These are phyloP conservation scores for Drosophila lowei DNA, from an alignment of 1,140 invertebrate genomes.

Conservation along the genomic window DNA sequence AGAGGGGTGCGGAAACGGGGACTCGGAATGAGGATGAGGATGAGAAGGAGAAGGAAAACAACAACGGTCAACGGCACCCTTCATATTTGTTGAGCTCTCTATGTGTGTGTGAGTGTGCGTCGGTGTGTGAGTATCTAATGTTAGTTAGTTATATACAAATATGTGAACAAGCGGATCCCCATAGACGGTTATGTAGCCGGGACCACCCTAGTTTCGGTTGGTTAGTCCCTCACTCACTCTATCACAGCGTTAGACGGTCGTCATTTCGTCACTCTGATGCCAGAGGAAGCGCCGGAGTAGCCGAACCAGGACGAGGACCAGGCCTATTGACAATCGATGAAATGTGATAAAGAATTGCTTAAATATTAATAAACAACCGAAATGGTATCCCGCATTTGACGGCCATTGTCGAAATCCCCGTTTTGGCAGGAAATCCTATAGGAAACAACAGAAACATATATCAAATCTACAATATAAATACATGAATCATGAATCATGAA, in stretches of 20 bases:
- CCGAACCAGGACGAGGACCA: too few species aligned
- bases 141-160: slow-evolving; percentile 77
- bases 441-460: too few species aligned
- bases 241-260: neutral
- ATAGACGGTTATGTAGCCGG: neutral
- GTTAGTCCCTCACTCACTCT: slow-evolving; percentile 34
- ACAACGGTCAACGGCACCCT: slow-evolving; percentile 37
- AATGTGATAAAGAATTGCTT: slow-evolving; percentile 11
- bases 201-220: slow-evolving; percentile 16
- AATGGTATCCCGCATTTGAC: neutral
- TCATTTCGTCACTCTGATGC: too few species aligned
- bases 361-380: slow-evolving; percentile 3
- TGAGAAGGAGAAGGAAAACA: slow-evolving; percentile 24
- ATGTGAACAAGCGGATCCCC: slow-evolving; percentile 51
- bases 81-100: slow-evolving; percentile 59
- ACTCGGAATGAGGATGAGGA: slow-evolving; percentile 14
- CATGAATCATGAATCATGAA: too few species aligned
- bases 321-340: slow-evolving; percentile 24
- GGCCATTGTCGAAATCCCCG: neutral
- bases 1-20: slow-evolving; percentile 12
- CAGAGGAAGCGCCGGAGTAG: too few species aligned
- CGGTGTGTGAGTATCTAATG: slow-evolving; percentile 16
- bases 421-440: too few species aligned
- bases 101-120: slow-evolving; percentile 11
- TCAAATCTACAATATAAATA: too few species aligned